Base-by-base conservation (phyloP, 2,888 invertebrate species). In the Chelonus formosanus region DNA sequence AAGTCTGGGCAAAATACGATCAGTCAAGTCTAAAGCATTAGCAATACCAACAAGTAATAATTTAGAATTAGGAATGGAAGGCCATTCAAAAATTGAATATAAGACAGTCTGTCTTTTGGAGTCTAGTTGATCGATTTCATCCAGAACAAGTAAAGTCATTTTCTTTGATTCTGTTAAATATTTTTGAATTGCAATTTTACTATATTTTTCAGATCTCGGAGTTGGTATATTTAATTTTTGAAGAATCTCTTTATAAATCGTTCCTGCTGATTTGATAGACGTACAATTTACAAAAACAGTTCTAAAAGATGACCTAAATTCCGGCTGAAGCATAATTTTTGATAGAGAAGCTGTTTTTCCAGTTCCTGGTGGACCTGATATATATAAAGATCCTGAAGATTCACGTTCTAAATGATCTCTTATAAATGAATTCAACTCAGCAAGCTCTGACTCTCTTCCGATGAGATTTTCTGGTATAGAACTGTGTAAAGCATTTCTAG, bases 331-430 rank as follows among this genome's bases (percentile, higher is more conserved):
- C 63, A 96, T 84, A 65, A 95, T 89, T 71, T 92, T 88, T 0
- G 90, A 90, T 20, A 98, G 85, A 68, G 93, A 92, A 0, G 96
- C 97, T 0, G 97, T 97, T 86, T 98, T 98, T 1, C 97, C 98
- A 0, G 98, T 98, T 4, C 98, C 99, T 0, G 98, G 98, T 34
- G 96, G 95, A 1, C 98, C 98, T 47, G 97, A 97, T 50, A 99
- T 90, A 82, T 98, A 99, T 62, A 98, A 80, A 20, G 96, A 94
- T 1, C 92, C 93, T 0, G 96, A 92, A 43, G 86, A 86, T 72
- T 88, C 86, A 1, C 87, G 86, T 3, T 88, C 81, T 63, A 96
- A 81, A 81, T 93, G 91, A 6, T 87, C 85, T 8, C 84, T 82
- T 58, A 98, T 86, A 83, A 95, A 95, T 3, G 85, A 83, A 34